Conservation (phyloP, 2,113 vertebrate genomes). For the Halichoerus grypus region DNA sequence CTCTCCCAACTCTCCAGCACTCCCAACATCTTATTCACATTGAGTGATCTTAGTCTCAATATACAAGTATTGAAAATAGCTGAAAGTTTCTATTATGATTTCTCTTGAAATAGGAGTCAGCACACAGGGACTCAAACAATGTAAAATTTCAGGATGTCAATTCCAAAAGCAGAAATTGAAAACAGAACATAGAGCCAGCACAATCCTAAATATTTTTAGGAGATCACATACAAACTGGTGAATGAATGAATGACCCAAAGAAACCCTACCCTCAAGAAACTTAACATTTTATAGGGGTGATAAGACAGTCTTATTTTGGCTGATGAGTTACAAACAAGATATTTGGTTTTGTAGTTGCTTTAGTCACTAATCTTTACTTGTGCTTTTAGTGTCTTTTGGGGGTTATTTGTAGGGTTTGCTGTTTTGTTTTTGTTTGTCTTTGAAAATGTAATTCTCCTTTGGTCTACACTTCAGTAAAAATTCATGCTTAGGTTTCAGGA, state of each 20-base stretch:
- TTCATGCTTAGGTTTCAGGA: neutral
- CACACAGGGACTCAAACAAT: neutral
- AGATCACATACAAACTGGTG: constrained; percentile 47
- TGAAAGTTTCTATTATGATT: neutral
- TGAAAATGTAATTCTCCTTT: constrained; percentile 47
- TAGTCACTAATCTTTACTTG: neutral
- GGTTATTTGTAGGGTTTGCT: neutral
- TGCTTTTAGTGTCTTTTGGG: neutral
- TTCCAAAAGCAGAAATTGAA: constrained; percentile 31
- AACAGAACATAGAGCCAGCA: neutral
- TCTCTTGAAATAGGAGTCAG: constrained; percentile 33
- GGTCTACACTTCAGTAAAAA: constrained; percentile 48
- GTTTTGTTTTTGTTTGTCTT: neutral
- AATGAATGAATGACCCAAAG: neutral
- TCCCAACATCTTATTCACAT: constrained; percentile 37
- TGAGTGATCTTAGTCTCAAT: constrained; percentile 56
- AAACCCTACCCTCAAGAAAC: neutral
- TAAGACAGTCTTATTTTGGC: constrained; percentile 3
- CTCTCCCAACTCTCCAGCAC: neutral
- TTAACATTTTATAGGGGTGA: neutral
- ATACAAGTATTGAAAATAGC: constrained; percentile 44
- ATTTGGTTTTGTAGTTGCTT: constrained; percentile 31
- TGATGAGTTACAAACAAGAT: constrained; percentile 38
- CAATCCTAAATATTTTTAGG: neutral
- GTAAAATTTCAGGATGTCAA: neutral